phyloP scores from a whole-genome alignment of 2,113 vertebrate genomes.

The Rhynchomys soricoides region DNA sequence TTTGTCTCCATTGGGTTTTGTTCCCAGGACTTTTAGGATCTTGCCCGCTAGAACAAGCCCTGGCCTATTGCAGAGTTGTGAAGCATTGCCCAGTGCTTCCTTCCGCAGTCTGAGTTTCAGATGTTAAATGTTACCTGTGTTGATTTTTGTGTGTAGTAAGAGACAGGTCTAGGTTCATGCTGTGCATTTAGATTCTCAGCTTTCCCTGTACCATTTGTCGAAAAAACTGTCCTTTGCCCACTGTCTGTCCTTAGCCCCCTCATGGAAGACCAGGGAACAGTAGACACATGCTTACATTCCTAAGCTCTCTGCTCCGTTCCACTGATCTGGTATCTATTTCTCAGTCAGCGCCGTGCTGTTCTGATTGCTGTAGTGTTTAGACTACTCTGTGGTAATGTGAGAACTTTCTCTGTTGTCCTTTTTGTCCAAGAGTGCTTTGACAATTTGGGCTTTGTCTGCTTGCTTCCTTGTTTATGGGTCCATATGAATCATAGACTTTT shows the following conservation, averaged over 20 bases:
- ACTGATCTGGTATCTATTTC: neutral
- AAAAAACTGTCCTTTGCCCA: neutral
- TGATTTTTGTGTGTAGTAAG: neutral
- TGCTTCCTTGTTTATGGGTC: neutral
- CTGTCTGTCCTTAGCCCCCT: neutral
- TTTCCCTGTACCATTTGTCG: neutral
- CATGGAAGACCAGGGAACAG: neutral
- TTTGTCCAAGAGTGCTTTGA: neutral
- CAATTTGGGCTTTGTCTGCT: neutral
- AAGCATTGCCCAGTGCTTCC: neutral
- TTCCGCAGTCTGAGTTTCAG: neutral
- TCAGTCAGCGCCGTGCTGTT: neutral
- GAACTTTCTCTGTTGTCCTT: neutral
- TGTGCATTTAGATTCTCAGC: neutral
- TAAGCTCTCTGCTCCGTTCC: neutral
- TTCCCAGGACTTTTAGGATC: neutral
- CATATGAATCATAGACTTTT: neutral
- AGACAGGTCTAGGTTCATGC: neutral
- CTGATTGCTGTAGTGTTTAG: neutral
- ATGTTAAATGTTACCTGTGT: neutral
- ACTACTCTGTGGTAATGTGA: neutral
- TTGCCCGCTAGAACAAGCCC: neutral
- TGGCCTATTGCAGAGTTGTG: neutral
- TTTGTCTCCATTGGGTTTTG: neutral
- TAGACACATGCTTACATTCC: neutral